Base-by-base conservation (phyloP, 2,888 invertebrate genomes). In the Odiellus spinosus region DNA sequence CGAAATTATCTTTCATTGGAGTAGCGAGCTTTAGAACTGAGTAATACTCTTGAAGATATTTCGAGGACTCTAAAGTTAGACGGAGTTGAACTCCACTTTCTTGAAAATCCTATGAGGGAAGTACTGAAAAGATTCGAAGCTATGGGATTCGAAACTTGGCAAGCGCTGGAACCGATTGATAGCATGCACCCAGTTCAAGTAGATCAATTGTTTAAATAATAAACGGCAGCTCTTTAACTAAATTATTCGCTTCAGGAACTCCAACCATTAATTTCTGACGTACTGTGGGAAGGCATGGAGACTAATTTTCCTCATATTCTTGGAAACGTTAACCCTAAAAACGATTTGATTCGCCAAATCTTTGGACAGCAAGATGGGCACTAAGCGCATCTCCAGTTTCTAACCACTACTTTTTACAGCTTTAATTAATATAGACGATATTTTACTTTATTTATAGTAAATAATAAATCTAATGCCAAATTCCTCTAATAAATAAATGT, bases 311-410 rank as follows among this genome's bases (percentile, higher is more conserved):
- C 68, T 6, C 59, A 65, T 40, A 60, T 63, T 32, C 46, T 70
- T 11, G 69, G 69, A 19, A 59, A 61, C 3, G 57, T 61, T 8
- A 70, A 70, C 55, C 63, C 64, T 10, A 56, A 64, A 53, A 70
- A 70, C 53, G 50, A 57, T 3, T 53, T 58, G 18, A 70, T 70
- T 42, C 46, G 57, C 41, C 46, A 59, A 14, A 44, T 67, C 2
- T 70, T 70, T 59, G 67, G 67, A 3, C 59, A 67, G 46, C 70
- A 69, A 57, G 69, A 68, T 12, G 68, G 68, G 3, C 64, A 66
- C 51, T 61, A 44, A 55, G n/a, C n/a, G n/a, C n/a, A n/a, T n/a
- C n/a, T n/a, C n/a, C n/a, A n/a, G n/a, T n/a, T n/a, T n/a, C n/a
- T n/a, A n/a, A n/a, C n/a, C n/a, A n/a, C n/a, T n/a, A n/a, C n/a